Conservation (phyloP, 2,888 invertebrate genomes). For the Lasius platythorax region DNA sequence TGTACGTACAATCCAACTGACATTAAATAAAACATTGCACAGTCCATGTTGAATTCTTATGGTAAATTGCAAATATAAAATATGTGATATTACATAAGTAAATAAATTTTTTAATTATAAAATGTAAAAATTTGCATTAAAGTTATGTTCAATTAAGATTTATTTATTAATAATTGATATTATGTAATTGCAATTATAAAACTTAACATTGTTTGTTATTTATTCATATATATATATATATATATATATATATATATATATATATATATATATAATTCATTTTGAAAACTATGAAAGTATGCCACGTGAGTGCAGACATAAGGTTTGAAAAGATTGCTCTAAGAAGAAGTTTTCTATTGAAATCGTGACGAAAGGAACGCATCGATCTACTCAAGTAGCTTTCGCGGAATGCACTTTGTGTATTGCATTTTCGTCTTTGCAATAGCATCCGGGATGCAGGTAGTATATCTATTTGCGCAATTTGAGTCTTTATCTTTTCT, state of each 20-base stretch:
- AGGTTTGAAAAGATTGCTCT: conserved; percentile 23
- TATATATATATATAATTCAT: not conserved
- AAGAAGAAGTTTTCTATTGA: conserved; percentile 8
- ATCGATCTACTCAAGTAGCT: conserved; percentile 16
- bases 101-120: not conserved
- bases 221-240: not conserved
- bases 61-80: not conserved
- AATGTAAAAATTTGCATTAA: not conserved
- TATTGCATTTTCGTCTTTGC: conserved; percentile 38
- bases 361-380: conserved; percentile 10
- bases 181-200: not conserved
- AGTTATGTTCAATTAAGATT: not conserved
- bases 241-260: not conserved
- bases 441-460: not conserved
- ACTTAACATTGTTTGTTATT: too few relatives aligned
- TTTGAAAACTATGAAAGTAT: not conserved
- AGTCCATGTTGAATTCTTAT: not conserved
- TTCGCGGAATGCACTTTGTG: conserved; percentile 11
- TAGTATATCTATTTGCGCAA: not conserved
- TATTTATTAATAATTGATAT: not conserved
- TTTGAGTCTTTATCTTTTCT: not conserved
- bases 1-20: not conserved
- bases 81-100: not conserved
- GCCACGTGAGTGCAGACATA: not conserved
- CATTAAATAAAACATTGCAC: not conserved